Conservation (phyloP, 1,140 invertebrate genomes). For the Steinernema khuongi region DNA sequence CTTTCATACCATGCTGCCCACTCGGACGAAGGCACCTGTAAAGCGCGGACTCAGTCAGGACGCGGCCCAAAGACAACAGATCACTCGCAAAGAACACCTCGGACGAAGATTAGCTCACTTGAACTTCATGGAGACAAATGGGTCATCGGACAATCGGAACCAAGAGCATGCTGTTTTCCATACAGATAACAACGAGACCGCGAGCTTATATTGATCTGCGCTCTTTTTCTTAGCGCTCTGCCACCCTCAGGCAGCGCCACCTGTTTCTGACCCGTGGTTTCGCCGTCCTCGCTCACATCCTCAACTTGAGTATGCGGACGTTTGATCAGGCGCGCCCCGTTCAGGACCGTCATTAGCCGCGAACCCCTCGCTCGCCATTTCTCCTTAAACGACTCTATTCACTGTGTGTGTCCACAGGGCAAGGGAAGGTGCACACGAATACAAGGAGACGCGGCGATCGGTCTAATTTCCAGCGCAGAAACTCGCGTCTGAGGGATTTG, state of each 20-base stretch:
- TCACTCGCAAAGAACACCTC: not conserved
- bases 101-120: not conserved
- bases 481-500: not conserved
- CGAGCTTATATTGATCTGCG: slow-evolving; percentile 12
- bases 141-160: not conserved
- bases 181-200: slow-evolving; percentile 10
- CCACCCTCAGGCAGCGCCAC: slow-evolving; percentile 3
- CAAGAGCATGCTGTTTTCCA: slow-evolving; percentile 2
- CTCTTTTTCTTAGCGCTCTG: slow-evolving; percentile 15
- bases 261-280: not conserved
- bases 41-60: not conserved
- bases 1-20: slow-evolving; percentile 20
- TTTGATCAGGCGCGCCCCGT: not conserved
- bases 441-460: too few relatives aligned
- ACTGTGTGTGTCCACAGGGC: too few relatives aligned
- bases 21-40: not conserved
- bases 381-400: not conserved
- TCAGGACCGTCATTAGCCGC: not conserved
- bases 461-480: not conserved
- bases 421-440: too few relatives aligned
- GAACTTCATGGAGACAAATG: not conserved
- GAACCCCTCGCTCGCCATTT: not conserved
- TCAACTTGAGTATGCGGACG: not conserved
- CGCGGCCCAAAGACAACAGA: not conserved
- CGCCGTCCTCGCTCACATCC: not conserved